Evolutionary conservation across 2,113 vertebrate species (phyloP).

Genomic region (Dermatemys mawii): DNA sequence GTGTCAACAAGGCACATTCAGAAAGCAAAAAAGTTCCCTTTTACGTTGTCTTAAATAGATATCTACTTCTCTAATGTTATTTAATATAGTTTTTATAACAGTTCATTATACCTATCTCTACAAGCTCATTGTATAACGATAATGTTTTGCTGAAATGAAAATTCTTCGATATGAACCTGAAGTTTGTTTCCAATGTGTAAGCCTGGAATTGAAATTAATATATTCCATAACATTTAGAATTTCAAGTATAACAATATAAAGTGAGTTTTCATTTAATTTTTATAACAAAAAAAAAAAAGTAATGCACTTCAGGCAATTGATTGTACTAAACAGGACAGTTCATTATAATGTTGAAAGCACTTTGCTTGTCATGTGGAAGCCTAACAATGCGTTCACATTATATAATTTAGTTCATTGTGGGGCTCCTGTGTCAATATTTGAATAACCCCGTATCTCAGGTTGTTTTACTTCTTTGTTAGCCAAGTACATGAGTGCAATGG

Average conservation of each 20-base stretch:
- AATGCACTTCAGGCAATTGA: neutral
- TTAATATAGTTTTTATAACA: no score
- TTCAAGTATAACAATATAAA: constrained; percentile 2
- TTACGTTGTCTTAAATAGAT: no score
- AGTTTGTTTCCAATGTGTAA: constrained; percentile 34
- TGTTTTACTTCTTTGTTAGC: neutral
- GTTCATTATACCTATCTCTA: no score
- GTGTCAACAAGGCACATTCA: no score
- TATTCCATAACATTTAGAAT: constrained; percentile 31
- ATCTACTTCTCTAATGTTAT: no score
- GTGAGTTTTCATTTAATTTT: constrained; percentile 14
- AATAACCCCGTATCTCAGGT: neutral
- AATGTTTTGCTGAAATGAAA: constrained; percentile 7
- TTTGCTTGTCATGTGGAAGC: neutral
- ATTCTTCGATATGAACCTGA: constrained; percentile 31
- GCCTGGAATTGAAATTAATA: constrained; percentile 19
- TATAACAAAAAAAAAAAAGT: neutral
- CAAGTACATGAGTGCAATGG: no score
- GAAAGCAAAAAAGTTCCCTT: no score
- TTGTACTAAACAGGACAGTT: neutral
- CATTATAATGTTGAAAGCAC: neutral
- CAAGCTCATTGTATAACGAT: neutral
- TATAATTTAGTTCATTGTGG: neutral
- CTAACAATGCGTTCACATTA: neutral
- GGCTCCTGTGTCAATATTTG: no score